Base-by-base conservation (phyloP, 2,797 vertebrate species). In the Sebastes paucispinis region DNA sequence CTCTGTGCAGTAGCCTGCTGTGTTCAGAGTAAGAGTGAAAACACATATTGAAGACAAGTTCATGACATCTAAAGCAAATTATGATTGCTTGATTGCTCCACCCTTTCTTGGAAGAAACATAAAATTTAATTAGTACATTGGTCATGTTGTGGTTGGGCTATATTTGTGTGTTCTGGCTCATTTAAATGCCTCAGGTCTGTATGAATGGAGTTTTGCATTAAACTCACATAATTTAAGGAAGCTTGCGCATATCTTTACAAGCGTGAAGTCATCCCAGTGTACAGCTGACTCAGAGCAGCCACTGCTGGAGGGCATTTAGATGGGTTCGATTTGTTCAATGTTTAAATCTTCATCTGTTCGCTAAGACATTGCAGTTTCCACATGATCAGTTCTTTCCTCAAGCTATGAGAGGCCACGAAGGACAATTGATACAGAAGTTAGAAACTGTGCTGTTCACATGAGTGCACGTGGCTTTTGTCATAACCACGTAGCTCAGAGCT, bases 351-450 rank as follows among this genome's bases (percentile, higher is more conserved):
- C 16, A 31, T 79, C 55, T 47, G 36, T 59, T 54, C 11, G 47
- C 18, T 43, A n/a, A 10, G 55, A 75, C 79, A 55, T 10, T 64
- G 16, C 39, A 25, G 34, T 75, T 88, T 82, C 74, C 65, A 62
- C 77, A 83, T 86, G 71, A 86, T 79, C 25, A 11, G 10, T 67
- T 77, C 24, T 13, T 13, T 27, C 55, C 62, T 47, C 1, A 3
- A 57, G 81, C 14, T 2, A 55, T 24, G 29, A 58, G 50, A 70
- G 27, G 64, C 54, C 32, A n/a, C 2, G 1, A 2, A 73, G 13
- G 32, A 24, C 6, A 39, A 52, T 3, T 36, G 39, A 54, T 27
- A 27, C 16, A 65, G 34, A 12, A 34, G 36, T 72, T 39, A 52
- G 18, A 39, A 43, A 20, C 8, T 7, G 47, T 6, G 14, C 47